Base-by-base conservation (phyloP, 30 jellyfish, hydroid and myxozoan species). In the Aurelia coerulea region DNA sequence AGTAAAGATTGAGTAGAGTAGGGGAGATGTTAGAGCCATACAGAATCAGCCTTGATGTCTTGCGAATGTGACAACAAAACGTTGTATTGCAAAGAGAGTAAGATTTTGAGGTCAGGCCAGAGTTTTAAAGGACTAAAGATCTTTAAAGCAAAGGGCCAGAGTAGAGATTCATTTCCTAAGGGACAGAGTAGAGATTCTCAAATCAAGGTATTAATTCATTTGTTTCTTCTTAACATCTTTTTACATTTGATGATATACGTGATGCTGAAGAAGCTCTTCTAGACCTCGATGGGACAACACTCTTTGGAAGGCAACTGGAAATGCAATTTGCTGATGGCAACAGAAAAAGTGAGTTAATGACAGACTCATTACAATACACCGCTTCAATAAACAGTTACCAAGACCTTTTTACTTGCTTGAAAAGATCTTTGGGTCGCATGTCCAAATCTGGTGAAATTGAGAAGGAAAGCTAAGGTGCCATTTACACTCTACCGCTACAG, bases 231-330 rank as follows among this genome's bases (percentile, higher is more conserved):
- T 46, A 46, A 46, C 56, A 17, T 73, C 54, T 13, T 33, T 58
- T 64, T 73, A 94, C 86, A 82, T 95, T 78, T 95, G 99, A 95
- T 63, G 95, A 95, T 65, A 73, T 74, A 16, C 95, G 97, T 29
- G 99, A 95, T 87, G 99, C 99, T 16, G 99, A 95, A 62, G 99
- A 95, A 68, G 99, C 99, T 18, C 74, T 95, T 10, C 90, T 85
- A 34, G 90, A 84, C 76, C 88, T 89, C 49, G 98, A 95, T 87
- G 98, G 99, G n/a, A 74, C 88, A 9, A 78, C 49, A 6, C 89
- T 95, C n/a, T 70, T 19, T 87, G 99, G 99, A 34, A 80, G 97
- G 64, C 84, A 77, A 18, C 89, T 95, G 35, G 91, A 85, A 68
- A 77, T 90, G 62, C 92, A 90, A 65, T 84, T 85, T 87, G 99